Evolutionary conservation across 2,113 vertebrate genomes (phyloP).

Genomic region (Ramphastos sulfuratus): DNA sequence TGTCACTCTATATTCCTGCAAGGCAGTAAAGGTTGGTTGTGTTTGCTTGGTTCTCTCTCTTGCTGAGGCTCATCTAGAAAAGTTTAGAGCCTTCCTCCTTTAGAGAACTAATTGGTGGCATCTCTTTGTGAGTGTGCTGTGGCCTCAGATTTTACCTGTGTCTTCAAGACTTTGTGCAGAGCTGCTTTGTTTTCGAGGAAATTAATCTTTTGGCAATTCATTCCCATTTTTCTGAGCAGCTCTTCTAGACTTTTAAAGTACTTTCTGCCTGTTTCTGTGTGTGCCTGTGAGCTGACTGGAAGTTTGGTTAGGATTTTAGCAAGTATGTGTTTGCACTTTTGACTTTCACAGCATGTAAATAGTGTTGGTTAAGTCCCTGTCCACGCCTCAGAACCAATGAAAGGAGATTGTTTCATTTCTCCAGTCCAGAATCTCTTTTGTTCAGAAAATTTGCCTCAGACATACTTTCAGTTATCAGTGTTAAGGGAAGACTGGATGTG

Average conservation of each 20-base stretch:
- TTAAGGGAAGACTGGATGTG: neutral
- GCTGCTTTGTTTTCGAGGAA: neutral
- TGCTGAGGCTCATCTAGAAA: neutral
- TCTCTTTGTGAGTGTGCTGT: neutral
- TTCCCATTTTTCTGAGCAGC: neutral
- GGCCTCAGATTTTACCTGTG: neutral
- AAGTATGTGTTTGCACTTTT: neutral
- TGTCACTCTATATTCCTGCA: neutral
- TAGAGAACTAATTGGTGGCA: neutral
- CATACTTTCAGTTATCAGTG: neutral
- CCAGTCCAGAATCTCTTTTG: neutral
- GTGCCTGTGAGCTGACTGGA: neutral
- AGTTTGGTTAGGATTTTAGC: neutral
- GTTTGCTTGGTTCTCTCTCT: neutral
- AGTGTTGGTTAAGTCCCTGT: neutral
- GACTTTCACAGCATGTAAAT: neutral
- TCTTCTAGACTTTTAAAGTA: neutral
- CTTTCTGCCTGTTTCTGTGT: neutral
- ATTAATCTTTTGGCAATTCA: neutral
- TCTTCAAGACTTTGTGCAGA: neutral
- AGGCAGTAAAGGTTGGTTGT: neutral
- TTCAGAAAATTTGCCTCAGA: neutral
- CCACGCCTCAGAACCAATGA: neutral
- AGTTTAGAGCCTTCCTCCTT: neutral
- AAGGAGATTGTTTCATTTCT: neutral